Evolutionary conservation across 23 tunicate genomes (phyloP).

Genomic region (Diplosoma virens): DNA sequence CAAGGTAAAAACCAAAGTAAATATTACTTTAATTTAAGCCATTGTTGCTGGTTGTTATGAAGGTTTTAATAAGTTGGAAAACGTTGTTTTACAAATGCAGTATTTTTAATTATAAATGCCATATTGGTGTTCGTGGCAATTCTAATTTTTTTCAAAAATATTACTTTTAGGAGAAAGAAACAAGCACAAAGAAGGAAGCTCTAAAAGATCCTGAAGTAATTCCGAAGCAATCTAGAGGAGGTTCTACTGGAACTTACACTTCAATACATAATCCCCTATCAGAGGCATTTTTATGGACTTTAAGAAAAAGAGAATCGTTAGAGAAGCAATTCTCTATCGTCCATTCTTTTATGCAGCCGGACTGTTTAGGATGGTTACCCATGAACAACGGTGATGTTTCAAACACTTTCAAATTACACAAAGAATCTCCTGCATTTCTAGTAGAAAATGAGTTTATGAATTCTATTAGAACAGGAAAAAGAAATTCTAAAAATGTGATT

Average conservation of each 20-base stretch:
- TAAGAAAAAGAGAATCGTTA: neutral
- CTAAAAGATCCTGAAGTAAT: neutral
- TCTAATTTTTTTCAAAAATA: no score
- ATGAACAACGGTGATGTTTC: neutral
- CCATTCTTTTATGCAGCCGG: neutral
- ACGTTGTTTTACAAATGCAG: no score
- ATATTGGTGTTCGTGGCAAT: no score
- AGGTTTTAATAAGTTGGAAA: no score
- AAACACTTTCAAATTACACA: neutral
- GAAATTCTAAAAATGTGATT: conserved; percentile 6
- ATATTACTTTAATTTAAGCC: no score
- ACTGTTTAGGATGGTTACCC: neutral
- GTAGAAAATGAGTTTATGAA: conserved; percentile 20
- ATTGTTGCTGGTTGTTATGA: no score
- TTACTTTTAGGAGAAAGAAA: neutral
- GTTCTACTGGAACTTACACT: conserved; percentile 18
- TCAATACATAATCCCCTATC: conserved; percentile 23
- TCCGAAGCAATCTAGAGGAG: neutral
- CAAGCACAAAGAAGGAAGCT: neutral
- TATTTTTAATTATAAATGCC: no score
- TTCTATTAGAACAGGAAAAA: conserved; percentile 1
- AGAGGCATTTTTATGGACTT: conserved; percentile 46
- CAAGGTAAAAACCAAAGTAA: no score
- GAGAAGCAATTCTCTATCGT: conserved; percentile 4
- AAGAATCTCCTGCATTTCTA: conserved; percentile 30